Base-by-base conservation (phyloP, 2,797 vertebrate genomes). In the Apogon hyalosoma region DNA sequence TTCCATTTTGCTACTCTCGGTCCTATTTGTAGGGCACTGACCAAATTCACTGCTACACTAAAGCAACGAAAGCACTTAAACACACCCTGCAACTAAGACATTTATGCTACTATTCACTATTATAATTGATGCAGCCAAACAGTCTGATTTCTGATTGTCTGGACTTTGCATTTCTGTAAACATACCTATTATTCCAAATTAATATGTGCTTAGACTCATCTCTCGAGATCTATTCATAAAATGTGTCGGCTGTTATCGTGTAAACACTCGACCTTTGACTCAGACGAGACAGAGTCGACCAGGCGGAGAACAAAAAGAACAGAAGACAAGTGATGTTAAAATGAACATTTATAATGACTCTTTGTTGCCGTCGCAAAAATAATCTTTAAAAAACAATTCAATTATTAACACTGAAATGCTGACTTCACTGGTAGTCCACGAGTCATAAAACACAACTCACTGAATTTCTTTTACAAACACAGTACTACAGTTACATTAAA, bases 301-400 rank as follows among this genome's bases (percentile, higher is more conserved):
- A 73, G 63, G 86, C 50, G 79, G 63, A 65, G 83, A 94, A 94
- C 82, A 93, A 93, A 92, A 89, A 91, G 82, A 93, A 92, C 92
- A 76, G 89, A 92, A 95, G 93, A 94, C 94, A 92, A 93, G 94
- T 92, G 93, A 94, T 94, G 93, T 93, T 94, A 93, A 94, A 95
- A 94, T 95, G 94, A 94, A 94, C 93, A 95, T 95, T 95, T 95
- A 95, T 95, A 94, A 95, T 94, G 94, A 95, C 94, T 93, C 88
- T 92, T 93, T 92, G 92, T 92, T 92, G 90, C 91, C 84, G 86
- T 90, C 91, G 90, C 89, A 92, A 92, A 93, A 92, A 93, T 91
- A 93, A 93, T 91, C 87, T 90, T 93, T 91, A 94, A 95, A 95
- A 95, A 94, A 94, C 93, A 94, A 95, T 94, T 93, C 89, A 91